phyloP scores from a whole-genome alignment of 2,888 invertebrate genomes.

The Pheosia gnoma region DNA sequence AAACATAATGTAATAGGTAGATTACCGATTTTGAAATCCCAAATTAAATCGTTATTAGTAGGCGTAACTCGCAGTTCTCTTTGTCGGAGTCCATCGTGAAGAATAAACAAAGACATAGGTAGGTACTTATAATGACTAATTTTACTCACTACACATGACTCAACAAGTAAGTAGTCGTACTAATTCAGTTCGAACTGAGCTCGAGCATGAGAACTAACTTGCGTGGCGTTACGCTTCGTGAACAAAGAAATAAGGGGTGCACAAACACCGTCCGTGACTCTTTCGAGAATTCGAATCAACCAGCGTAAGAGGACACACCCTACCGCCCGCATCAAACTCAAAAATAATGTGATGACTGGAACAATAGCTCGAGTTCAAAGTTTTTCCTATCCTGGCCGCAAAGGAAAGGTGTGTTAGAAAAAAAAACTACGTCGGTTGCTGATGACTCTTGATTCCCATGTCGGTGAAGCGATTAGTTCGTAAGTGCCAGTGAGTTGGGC shows the following conservation, averaged over 20 bases:
- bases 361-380: slow-evolving; percentile 38
- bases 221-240: slow-evolving; percentile 77
- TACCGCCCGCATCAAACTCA: slow-evolving; percentile 33
- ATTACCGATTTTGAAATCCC: background rate
- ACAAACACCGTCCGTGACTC: slow-evolving; percentile 63
- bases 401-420: slow-evolving; percentile 58
- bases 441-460: slow-evolving; percentile 63
- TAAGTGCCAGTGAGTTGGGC: slow-evolving; percentile 36
- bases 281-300: slow-evolving; percentile 60
- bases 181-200: slow-evolving; percentile 57
- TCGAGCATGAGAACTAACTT: slow-evolving; percentile 70
- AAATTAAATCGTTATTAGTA: slow-evolving; percentile 6
- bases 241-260: slow-evolving; percentile 76
- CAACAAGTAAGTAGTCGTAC: slow-evolving; percentile 47
- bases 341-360: slow-evolving; percentile 27
- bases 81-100: slow-evolving; percentile 40
- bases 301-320: slow-evolving; percentile 54
- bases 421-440: slow-evolving; percentile 48
- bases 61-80: slow-evolving; percentile 27
- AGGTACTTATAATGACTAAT: slow-evolving; percentile 51
- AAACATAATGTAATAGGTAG: background rate
- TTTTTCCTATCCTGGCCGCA: slow-evolving; percentile 46
- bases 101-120: slow-evolving; percentile 53
- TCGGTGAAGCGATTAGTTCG: slow-evolving; percentile 54
- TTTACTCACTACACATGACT: slow-evolving; percentile 56